These are phyloP conservation scores for Ormyrus nitidulus DNA, from an alignment of 2,888 invertebrate species.

Conservation along the genomic window DNA sequence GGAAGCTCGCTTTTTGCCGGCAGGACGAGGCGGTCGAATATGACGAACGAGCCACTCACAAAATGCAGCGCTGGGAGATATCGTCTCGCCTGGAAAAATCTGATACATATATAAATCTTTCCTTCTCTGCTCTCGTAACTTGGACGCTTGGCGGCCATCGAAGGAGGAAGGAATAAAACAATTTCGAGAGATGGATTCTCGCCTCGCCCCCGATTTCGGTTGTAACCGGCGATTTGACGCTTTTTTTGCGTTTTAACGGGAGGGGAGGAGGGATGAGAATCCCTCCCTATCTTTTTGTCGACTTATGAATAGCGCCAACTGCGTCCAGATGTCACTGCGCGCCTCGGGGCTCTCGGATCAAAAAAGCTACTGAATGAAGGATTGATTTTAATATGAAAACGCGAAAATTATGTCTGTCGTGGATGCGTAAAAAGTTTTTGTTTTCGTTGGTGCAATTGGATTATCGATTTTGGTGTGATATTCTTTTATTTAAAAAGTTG, in stretches of 20 bases:
- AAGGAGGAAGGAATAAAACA: conserved; percentile 31
- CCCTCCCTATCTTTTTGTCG: conserved; percentile 1
- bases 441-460: too few relatives aligned
- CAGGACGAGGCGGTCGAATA: conserved; percentile 3
- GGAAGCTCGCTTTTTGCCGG: not conserved
- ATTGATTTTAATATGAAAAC: conserved; percentile 44
- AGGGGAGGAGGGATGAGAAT: not conserved
- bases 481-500: too few relatives aligned
- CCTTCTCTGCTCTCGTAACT: not conserved
- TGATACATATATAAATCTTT: conserved; percentile 30
- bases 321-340: conserved; percentile 24
- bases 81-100: conserved; percentile 22
- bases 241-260: not conserved
- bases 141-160: conserved; percentile 12
- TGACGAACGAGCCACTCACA: conserved; percentile 32
- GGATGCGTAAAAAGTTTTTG: too few relatives aligned
- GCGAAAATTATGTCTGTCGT: conserved; percentile 2
- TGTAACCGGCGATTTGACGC: not conserved
- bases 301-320: conserved; percentile 35
- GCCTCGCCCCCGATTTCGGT: not conserved
- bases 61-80: conserved; percentile 15
- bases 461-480: too few relatives aligned
- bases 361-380: conserved; percentile 15
- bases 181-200: conserved; percentile 21
- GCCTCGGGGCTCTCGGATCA: not conserved